Evolutionary conservation across 2,113 vertebrate genomes (phyloP).

Genomic region (Pseudonaja textilis): DNA sequence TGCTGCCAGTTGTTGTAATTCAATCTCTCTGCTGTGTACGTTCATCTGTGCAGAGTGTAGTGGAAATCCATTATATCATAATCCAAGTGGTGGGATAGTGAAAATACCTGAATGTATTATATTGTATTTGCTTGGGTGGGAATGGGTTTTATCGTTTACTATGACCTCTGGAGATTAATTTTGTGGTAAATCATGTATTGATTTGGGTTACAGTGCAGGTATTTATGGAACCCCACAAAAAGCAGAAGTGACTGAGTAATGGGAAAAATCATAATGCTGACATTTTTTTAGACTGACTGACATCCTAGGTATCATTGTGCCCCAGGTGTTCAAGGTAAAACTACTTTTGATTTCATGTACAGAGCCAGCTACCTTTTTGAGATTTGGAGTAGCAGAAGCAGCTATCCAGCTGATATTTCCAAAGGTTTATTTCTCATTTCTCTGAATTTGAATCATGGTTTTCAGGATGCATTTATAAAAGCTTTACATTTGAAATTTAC

Average conservation of each 20-base stretch:
- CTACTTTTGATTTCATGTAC: neutral
- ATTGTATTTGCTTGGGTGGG: neutral
- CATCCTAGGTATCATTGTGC: neutral
- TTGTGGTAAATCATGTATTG: neutral
- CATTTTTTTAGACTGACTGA: neutral
- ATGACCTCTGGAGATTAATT: neutral
- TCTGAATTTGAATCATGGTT: neutral
- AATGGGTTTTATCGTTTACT: neutral
- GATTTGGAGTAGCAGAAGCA: neutral
- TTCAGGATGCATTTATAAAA: neutral
- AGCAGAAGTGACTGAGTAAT: neutral
- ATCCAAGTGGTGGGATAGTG: slow-evolving; percentile 18
- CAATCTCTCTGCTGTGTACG: slow-evolving; percentile 67
- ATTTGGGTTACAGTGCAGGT: neutral
- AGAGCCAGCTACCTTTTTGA: neutral
- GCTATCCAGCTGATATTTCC: neutral
- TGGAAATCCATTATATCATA: slow-evolving; percentile 33
- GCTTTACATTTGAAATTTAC: neutral
- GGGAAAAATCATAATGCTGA: neutral
- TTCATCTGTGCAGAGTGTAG: slow-evolving; percentile 43
- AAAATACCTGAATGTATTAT: slow-evolving; percentile 41
- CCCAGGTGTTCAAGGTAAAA: slow-evolving; percentile 24
- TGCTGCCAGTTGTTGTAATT: slow-evolving; percentile 73
- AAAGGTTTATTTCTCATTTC: neutral
- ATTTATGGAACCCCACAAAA: neutral